These are phyloP conservation scores for Anguilla rostrata DNA, from an alignment of 2,113 vertebrate genomes.

Conservation along the genomic window DNA sequence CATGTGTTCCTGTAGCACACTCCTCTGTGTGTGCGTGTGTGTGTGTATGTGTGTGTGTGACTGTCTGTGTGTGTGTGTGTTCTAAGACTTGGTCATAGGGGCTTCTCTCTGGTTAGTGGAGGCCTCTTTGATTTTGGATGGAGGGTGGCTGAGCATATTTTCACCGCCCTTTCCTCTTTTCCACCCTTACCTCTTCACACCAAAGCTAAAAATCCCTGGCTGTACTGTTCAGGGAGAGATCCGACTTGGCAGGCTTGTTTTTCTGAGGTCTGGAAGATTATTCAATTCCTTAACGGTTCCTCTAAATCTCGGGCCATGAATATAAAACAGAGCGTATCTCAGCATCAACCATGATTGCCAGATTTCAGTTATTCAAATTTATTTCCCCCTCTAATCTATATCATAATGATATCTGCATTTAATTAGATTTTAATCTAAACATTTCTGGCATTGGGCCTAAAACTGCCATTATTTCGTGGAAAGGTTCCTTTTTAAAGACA, in stretches of 20 bases:
- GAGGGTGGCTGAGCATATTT: background rate
- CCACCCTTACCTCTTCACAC: background rate
- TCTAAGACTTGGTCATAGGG: background rate
- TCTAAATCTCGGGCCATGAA: slow-evolving; percentile 5
- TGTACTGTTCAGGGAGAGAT: background rate
- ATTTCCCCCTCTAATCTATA: background rate
- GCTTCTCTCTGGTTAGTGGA: background rate
- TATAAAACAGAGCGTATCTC: background rate
- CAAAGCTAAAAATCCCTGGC: background rate
- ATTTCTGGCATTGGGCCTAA: background rate
- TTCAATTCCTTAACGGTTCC: slow-evolving; percentile 15
- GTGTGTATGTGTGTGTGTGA: background rate
- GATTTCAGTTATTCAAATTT: background rate
- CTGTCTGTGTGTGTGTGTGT: background rate
- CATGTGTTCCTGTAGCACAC: slow-evolving; percentile 59
- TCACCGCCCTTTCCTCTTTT: background rate
- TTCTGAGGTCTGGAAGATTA: slow-evolving; percentile 7
- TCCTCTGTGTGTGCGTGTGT: background rate
- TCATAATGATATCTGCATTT: background rate
- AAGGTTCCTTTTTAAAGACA: background rate
- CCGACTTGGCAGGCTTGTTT: background rate
- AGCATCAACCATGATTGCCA: background rate
- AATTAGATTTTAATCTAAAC: background rate
- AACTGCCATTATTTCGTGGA: background rate
- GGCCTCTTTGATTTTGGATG: background rate